Evolutionary conservation across 2,113 vertebrate species (phyloP), one percentile per base, ranked within the genome.

Genomic region (Heteronetta atricapilla): DNA sequence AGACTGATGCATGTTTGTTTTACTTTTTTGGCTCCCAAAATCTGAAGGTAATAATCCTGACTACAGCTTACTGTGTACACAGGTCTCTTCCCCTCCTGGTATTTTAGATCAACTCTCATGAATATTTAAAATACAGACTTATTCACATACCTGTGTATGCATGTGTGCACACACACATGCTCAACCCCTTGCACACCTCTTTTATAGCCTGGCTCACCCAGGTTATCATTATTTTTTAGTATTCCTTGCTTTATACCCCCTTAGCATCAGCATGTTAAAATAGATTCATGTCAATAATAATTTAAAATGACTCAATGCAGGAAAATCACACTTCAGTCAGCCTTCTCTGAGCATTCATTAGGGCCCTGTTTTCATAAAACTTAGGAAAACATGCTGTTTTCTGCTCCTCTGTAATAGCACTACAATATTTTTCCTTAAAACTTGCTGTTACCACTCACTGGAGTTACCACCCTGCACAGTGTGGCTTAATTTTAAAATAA

Each of bases 401-500:
- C 59, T 72, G 3, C 5, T 82, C 46, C 11, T 58, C 6, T 86
- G 18, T 48, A 53, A 50, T 60, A 60, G 34, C 4, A 33, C 7
- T 25, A 29, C 12, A 23, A 3, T 34, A 13, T 52, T 38, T 89
- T 81, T 42, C 16, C 31, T 79, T 76, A 56, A 86, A 29, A 68
- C 12, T 76, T 76, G 6, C 5, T 95, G 17, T 5, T 55, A 40
- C 21, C 22, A 42, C 64, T 92, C 33, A 58, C 22, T 89, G 38
- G 26, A 60, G 6, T 59, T 34, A 53, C 22, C 12, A 44, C 8
- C 10, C 22, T 79, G 23, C 4, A 6, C 11, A 62, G 6, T 40
- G 36, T 56, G 26, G 62, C 44, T 95, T 82, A 82, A 74, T 55
- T 34, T 46, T 78, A 69, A 88, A 94, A 89, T 79, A 73, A 76